Percentiles rank a stretch among this genome's conserved stretches.
These are phyloP conservation scores for Cryptotermes secundus DNA, from an alignment of 1,140 invertebrate species.

Conservation along the genomic window DNA sequence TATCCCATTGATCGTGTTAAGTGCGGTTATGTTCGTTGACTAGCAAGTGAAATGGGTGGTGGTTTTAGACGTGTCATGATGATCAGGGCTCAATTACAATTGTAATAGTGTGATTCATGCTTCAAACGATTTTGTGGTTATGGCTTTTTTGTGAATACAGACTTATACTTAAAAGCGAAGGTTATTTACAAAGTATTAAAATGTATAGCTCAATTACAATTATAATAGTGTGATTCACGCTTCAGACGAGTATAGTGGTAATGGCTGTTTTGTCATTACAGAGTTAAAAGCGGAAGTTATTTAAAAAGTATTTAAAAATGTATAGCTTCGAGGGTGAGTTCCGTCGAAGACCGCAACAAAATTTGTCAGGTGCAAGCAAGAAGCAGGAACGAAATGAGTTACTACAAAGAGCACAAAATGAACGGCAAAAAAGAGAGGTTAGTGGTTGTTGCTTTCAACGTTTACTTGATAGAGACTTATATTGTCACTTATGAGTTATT, in stretches of 20 bases:
- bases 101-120: background rate
- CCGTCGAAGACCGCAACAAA: slow-evolving; percentile 82
- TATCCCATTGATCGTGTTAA: no score
- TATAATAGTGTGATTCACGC: background rate
- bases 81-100: no score
- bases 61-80: background rate
- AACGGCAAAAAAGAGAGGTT: slow-evolving; percentile 84
- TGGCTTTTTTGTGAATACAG: background rate
- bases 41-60: background rate
- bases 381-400: slow-evolving; percentile 73
- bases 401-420: slow-evolving; percentile 75
- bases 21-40: no score
- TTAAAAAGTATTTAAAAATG: slow-evolving; percentile 43
- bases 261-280: background rate
- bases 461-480: no score
- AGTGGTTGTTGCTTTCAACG: slow-evolving; percentile 32
- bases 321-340: slow-evolving; percentile 93
- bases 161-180: background rate
- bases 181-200: background rate
- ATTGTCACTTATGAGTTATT: no score
- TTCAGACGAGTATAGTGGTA: background rate
- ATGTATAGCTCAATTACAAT: slow-evolving; percentile 84
- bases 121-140: background rate
- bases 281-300: background rate
- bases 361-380: slow-evolving; percentile 82